These are phyloP conservation scores for Dascyllus trimaculatus DNA, from an alignment of 2,113 vertebrate species.

Conservation along the genomic window DNA sequence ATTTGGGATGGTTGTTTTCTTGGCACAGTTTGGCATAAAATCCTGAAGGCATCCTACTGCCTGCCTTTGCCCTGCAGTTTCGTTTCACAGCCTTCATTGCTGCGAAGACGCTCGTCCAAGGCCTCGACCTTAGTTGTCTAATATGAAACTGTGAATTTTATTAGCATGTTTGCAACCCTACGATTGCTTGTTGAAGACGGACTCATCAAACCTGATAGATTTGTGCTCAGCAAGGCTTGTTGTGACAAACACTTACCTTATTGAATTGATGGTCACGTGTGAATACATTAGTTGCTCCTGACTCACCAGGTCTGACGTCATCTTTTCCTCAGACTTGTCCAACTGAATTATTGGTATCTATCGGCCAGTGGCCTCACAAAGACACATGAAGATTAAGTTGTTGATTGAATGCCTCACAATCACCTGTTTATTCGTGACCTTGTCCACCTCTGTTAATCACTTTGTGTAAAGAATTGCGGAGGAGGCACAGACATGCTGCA, in stretches of 20 bases:
- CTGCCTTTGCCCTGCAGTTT: not conserved
- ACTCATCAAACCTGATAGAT: slow-evolving; percentile 47
- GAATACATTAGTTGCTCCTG: slow-evolving; percentile 52
- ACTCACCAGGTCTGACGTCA: slow-evolving; percentile 63
- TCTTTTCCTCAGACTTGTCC: slow-evolving; percentile 24
- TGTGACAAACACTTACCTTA: slow-evolving; percentile 70
- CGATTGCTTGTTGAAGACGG: slow-evolving; percentile 20
- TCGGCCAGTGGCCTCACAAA: slow-evolving; percentile 3
- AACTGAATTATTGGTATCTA: slow-evolving; percentile 46
- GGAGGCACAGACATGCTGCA: not conserved
- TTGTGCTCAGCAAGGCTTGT: not conserved
- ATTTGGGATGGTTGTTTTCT: slow-evolving; percentile 51
- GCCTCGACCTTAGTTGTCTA: slow-evolving; percentile 14
- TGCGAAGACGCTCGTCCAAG: slow-evolving; percentile 12
- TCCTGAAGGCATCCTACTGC: slow-evolving; percentile 20
- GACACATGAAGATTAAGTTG: slow-evolving; percentile 36
- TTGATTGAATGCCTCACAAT: slow-evolving; percentile 50
- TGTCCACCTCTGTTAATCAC: slow-evolving; percentile 37
- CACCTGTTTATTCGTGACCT: slow-evolving; percentile 38
- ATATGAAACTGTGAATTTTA: slow-evolving; percentile 42
- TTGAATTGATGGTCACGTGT: slow-evolving; percentile 61
- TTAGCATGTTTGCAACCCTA: slow-evolving; percentile 15
- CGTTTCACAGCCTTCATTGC: slow-evolving; percentile 20
- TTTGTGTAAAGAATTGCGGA: slow-evolving; percentile 39
- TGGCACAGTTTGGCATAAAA: slow-evolving; percentile 44